Base-by-base conservation (phyloP, 1,140 invertebrate genomes). In the Pemphigus obesinymphae region DNA sequence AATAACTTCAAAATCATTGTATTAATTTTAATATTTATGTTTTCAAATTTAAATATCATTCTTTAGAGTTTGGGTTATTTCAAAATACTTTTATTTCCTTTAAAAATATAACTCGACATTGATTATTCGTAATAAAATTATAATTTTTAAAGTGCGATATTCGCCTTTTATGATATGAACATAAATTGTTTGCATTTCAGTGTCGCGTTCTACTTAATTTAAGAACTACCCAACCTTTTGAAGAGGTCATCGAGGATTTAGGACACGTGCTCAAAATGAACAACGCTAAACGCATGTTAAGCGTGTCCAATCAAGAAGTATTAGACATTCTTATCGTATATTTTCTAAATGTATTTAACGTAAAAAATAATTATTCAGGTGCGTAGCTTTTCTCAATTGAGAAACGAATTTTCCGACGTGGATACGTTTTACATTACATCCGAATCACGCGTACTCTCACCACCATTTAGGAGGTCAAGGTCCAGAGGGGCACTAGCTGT, bases 171-270 rank as follows among this genome's bases (percentile, higher is more conserved):
- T n/a, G n/a, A n/a, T n/a, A n/a, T 6, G 5, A 20, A 31, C 7
- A 15, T 50, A 29, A 20, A 45, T 29, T 48, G 2, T 40, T 37
- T 6, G 23, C 10, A 29, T 83, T 80, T 72, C 87, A 95, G 93
- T 95, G 95, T 87, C 93, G 95, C 83, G 95, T 97, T 31, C 87
- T 98, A 82, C 87, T 98, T 70, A 98, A 98, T 87, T 89, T 97
- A 83, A 91, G 95, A 82, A 97, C 96, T 1, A 93, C 94, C 13
- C 95, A 97, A 86, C 95, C 94, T 3, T 98, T 97, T 86, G 96
- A 98, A 88, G 95, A 97, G 86, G 94, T 98, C n/a, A 88, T 98
- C 78, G 92, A 94, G 86, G 96, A 97, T 88, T 89, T 97, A 84
- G 95, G 95, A 83, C 94, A 96, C 89, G 95, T 96, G 61, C 89